Evolutionary conservation across 2,113 vertebrate genomes (phyloP), one percentile per base, ranked within the genome.

Genomic region (Saimiri boliviensis): DNA sequence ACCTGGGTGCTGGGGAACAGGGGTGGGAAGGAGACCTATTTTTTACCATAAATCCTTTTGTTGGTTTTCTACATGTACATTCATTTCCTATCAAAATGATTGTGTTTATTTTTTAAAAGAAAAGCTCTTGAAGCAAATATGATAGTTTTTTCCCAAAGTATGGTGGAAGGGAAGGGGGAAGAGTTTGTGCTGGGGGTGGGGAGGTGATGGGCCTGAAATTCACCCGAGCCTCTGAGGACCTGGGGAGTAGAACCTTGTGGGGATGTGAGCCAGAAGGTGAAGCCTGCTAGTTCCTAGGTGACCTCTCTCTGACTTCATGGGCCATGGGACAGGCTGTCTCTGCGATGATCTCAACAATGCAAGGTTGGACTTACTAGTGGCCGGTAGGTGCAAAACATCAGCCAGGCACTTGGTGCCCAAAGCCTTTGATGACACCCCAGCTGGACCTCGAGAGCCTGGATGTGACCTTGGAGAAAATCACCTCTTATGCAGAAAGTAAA

Each of bases 61-160:
- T 71, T 12, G 2, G 40, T 92, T 58, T 91, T 92, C 35, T 84
- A 12, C 12, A 17, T n/a, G 5, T 42, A 11, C 25, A 54, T 76
- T 54, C 20, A 49, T 92, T 63, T 35, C 56, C 45, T 66, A 84
- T 49, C 56, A 77, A 70, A 73, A 6, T 27, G 66, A 6, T 27
- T 52, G n/a, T 19, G 3, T 47, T 93, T 70, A 56, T 80, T 97
- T 97, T 94, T 92, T 6, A 13, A 76, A 89, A 95, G 42, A 56
- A 92, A 95, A 85, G 3, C 8, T 73, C n/a, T 82, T 81, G n/a
- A 37, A 66, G 56, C 21, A 66, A 87, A 47, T 85, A 9, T 30
- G 66, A 79, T 16, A 42, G 27, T 63, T 30, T 30, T 14, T 32
- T 71, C 35, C 70, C 9, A 17, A 17, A 32, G 30, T 32, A 30